Evolutionary conservation across 2,888 invertebrate species (phyloP), one percentile per base, ranked within the genome.

Genomic region (Hyles lineata): DNA sequence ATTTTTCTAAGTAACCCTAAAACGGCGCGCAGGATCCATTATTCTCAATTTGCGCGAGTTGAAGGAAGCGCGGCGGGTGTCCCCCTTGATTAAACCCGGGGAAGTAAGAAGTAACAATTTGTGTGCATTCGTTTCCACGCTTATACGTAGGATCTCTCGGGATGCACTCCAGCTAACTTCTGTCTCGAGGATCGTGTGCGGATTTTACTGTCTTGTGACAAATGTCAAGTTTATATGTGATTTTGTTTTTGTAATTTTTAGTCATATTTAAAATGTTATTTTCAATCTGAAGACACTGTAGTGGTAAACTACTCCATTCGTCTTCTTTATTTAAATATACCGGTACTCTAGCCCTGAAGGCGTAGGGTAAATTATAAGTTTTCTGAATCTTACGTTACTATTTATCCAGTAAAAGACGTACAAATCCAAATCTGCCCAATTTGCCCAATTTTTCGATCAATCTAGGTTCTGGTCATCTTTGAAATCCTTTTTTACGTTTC

Each of bases 81-180:
- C 91, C 91, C 90, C 92, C 92, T 93, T 94, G 94, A 94, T 94
- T 94, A 94, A 94, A 94, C 91, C 88, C 83, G 82, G 87, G 87
- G 87, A 89, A 88, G 88, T 90, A 88, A 89, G 90, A 90, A 91
- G 90, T 89, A 89, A 91, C 91, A 91, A 92, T 92, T 92, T 92
- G 91, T 90, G 90, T 91, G 88, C 89, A 89, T 87, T 89, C 84
- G 58, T 71, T 73, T 71, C 63, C 25, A 70, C 55, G 25, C 32
- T 71, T 79, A 80, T 82, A 85, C 83, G 85, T 84, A 80, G 79
- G 82, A 81, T 79, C 82, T 83, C 78, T 80, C 81, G 83, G 85
- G 87, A 88, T 87, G 87, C 87, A 86, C 85, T 89, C 79, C 82
- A 88, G 83, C 83, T 83, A 79, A 83, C 82, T 67, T 2, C 67